A percentile compares a stretch with the other conserved stretches of the same genome.
Evolutionary conservation across 2,797 vertebrate genomes (phyloP).

Genomic region (Chaetodon trifasciatus): DNA sequence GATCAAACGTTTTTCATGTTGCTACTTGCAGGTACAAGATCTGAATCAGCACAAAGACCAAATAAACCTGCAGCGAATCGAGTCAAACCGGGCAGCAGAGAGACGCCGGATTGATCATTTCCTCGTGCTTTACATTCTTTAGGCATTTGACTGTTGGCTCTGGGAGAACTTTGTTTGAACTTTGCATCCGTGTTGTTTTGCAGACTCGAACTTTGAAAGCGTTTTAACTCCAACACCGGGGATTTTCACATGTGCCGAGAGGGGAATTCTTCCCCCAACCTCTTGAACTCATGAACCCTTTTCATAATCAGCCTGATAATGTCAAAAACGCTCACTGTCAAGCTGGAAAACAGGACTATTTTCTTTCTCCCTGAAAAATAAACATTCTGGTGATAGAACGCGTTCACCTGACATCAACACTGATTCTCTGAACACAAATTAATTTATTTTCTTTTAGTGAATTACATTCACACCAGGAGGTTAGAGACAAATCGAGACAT

Average conservation of each 20-base stretch:
- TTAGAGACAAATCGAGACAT: neutral
- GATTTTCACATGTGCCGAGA: constrained; percentile 43
- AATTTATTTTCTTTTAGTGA: neutral
- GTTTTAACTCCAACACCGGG: constrained; percentile 26
- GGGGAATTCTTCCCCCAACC: constrained; percentile 44
- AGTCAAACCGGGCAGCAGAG: neutral
- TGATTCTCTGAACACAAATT: neutral
- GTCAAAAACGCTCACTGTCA: constrained; percentile 46
- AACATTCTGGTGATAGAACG: neutral
- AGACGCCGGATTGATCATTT: neutral
- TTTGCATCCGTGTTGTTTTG: constrained; percentile 42
- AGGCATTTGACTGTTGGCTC: neutral
- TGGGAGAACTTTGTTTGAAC: constrained; percentile 59
- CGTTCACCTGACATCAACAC: constrained; percentile 11
- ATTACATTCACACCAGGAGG: neutral
- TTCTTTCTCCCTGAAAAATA: constrained; percentile 1
- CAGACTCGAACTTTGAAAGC: constrained; percentile 26
- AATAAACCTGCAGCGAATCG: constrained; percentile 8
- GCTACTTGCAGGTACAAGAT: no score
- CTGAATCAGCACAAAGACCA: neutral
- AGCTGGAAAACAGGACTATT: constrained; percentile 3
- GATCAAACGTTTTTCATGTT: no score
- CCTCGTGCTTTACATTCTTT: neutral
- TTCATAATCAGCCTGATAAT: constrained; percentile 59
- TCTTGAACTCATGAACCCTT: constrained; percentile 58